phyloP scores from a whole-genome alignment of 2,888 invertebrate genomes.

The Callosobruchus maculatus region DNA sequence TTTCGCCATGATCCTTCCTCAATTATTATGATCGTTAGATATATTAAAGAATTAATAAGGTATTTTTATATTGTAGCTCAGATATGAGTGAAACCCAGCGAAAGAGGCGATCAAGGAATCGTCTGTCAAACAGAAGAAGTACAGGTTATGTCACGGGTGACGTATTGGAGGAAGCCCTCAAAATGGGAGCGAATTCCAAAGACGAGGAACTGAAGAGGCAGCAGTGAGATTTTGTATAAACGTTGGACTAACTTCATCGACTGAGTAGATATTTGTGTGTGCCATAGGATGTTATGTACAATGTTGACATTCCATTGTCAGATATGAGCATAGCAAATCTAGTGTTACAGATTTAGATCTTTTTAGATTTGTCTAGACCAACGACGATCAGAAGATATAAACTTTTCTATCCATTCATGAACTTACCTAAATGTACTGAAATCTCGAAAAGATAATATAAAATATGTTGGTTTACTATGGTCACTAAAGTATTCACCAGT shows the following conservation, averaged over 20 bases:
- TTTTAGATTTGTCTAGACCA: no score
- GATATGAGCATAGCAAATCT: no score
- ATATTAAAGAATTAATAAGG: not conserved
- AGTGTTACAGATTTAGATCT: no score
- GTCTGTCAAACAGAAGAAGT: constrained; percentile 44
- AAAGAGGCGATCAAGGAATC: constrained; percentile 43
- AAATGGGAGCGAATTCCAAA: constrained; percentile 27
- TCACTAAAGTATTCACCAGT: no score
- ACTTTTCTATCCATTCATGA: no score
- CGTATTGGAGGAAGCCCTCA: constrained; percentile 32
- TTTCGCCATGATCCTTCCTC: no score
- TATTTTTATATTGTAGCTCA: constrained; percentile 17
- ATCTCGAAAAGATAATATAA: no score
- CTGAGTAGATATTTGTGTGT: not conserved
- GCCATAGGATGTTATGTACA: not conserved
- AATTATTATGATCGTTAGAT: no score
- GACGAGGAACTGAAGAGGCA: constrained; percentile 7
- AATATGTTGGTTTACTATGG: no score
- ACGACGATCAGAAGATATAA: no score
- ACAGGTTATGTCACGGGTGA: constrained; percentile 36
- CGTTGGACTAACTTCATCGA: not conserved
- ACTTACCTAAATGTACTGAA: no score
- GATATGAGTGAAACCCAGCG: constrained; percentile 43
- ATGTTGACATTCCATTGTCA: not conserved
- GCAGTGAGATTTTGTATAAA: not conserved